Conservation (phyloP, 2,797 vertebrate species). For the Petrocephalus schoutedeni region DNA sequence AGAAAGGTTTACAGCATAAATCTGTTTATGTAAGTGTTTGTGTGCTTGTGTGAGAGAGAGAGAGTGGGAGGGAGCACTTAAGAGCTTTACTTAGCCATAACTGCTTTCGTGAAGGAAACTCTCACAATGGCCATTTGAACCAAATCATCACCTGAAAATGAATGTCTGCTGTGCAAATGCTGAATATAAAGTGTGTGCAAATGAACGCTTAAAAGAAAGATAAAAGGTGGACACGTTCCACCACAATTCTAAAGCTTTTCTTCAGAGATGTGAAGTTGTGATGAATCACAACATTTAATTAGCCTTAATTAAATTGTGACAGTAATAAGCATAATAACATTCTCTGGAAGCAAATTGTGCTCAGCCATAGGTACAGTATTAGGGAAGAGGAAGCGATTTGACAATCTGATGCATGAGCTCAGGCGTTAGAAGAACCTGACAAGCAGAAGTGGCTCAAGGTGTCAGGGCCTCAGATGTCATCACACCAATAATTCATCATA, state of each 20-base stretch:
- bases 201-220: neutral
- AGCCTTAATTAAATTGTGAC: neutral
- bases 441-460: neutral
- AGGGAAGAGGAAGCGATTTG: neutral
- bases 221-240: neutral
- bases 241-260: neutral
- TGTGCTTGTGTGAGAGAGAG: neutral
- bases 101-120: neutral
- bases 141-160: neutral
- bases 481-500: neutral
- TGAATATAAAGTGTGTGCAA: neutral
- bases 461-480: neutral
- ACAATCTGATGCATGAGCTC: neutral
- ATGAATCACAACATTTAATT: slow-evolving; percentile 13
- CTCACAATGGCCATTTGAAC: neutral
- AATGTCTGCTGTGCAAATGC: neutral
- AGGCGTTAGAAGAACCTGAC: neutral
- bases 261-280: neutral
- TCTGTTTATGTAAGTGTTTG: neutral
- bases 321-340: neutral
- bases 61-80: neutral
- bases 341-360: neutral
- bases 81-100: neutral
- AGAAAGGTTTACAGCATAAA: neutral
- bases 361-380: neutral